These are phyloP conservation scores for Alectura lathami DNA, from an alignment of 2,113 vertebrate genomes.

Conservation along the genomic window DNA sequence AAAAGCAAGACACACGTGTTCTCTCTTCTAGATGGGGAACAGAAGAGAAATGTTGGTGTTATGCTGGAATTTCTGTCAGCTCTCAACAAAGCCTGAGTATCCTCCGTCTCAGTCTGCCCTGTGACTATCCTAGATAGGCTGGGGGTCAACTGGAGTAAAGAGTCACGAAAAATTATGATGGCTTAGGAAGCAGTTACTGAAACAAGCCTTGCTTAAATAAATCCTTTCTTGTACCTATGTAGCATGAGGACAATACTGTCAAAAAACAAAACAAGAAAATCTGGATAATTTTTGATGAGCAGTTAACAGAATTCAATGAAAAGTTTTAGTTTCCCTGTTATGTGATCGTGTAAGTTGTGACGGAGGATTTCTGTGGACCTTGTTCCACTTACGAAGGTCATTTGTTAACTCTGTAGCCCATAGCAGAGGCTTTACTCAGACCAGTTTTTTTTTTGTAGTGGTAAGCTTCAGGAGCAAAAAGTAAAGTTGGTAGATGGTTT, in stretches of 20 bases:
- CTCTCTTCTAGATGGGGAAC: background rate
- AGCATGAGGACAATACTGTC: background rate
- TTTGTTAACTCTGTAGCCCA: background rate
- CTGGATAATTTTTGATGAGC: background rate
- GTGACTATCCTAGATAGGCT: background rate
- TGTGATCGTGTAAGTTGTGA: background rate
- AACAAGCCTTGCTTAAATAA: background rate
- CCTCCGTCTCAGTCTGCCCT: background rate
- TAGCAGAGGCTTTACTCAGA: background rate
- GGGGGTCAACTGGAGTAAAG: background rate
- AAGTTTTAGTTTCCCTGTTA: background rate
- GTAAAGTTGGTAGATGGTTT: background rate
- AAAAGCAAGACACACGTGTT: background rate
- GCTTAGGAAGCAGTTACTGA: background rate
- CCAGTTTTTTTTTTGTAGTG: background rate
- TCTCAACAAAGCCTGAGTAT: background rate
- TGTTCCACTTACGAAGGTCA: background rate
- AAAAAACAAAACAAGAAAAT: background rate
- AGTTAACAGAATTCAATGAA: background rate
- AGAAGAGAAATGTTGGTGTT: rapidly evolving
- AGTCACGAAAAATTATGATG: background rate
- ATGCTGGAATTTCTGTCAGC: background rate
- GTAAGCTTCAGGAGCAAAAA: background rate
- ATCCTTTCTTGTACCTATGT: background rate
- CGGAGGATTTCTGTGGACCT: background rate